phyloP scores from a whole-genome alignment of 2,113 vertebrate genomes.

The Gasterosteus nipponicus region DNA sequence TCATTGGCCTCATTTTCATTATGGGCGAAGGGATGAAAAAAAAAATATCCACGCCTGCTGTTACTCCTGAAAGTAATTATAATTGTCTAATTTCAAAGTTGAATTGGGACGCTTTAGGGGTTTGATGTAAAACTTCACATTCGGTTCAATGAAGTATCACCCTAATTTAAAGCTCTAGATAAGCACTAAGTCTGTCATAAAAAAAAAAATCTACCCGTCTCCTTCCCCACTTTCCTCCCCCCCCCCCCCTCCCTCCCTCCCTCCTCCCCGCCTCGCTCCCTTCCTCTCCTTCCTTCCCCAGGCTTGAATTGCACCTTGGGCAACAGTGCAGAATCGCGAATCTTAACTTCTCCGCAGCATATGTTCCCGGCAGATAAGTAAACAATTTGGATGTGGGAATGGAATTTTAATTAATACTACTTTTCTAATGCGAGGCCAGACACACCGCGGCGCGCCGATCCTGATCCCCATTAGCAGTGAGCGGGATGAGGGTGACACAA shows the following conservation, averaged over 20 bases:
- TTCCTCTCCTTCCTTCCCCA: slow-evolving; percentile 63
- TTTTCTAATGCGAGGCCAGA: slow-evolving; percentile 77
- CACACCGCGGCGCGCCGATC: slow-evolving; percentile 93
- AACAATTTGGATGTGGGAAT: slow-evolving; percentile 99
- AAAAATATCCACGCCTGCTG: slow-evolving; percentile 18
- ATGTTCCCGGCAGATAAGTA: slow-evolving; percentile 99
- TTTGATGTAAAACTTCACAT: slow-evolving; percentile 89
- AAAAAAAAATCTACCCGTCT: slow-evolving; percentile 76
- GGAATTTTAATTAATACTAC: slow-evolving; percentile 97
- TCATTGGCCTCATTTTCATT: slow-evolving; percentile 16
- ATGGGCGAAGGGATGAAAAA: neutral
- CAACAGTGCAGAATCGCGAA: slow-evolving; percentile 96
- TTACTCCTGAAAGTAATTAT: slow-evolving; percentile 78
- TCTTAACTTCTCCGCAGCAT: slow-evolving; percentile 95
- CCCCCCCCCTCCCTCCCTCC: neutral
- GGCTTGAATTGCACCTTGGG: slow-evolving; percentile 96
- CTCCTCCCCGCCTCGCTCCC: neutral
- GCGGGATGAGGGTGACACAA: slow-evolving; percentile 72
- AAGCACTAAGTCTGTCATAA: slow-evolving; percentile 93
- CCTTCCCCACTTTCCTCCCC: slow-evolving; percentile 18
- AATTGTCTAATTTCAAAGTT: slow-evolving; percentile 88
- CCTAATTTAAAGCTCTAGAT: slow-evolving; percentile 95
- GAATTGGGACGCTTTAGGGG: slow-evolving; percentile 88
- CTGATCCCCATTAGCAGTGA: slow-evolving; percentile 86
- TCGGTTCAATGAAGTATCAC: slow-evolving; percentile 94